Base-by-base conservation (phyloP, 2,888 invertebrate species). In the Ypsolopha sequella region DNA sequence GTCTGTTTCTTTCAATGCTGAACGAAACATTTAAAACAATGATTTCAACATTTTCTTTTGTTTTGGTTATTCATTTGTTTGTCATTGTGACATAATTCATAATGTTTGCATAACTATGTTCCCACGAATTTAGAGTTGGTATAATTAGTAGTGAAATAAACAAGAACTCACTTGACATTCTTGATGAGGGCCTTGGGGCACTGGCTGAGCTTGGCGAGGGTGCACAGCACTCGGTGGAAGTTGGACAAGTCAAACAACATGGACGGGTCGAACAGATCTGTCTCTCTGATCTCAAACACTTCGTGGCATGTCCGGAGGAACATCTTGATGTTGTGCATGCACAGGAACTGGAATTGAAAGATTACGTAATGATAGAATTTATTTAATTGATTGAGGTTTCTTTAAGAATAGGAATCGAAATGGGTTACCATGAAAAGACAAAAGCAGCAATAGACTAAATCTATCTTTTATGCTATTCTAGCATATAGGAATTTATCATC, bases 241-340 rank as follows among this genome's bases (percentile, higher is more conserved):
- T 98, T 96, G 51, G 95, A 94, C 60, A 98, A 88, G 76, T 98
- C 97, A 73, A 97, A 99, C 50, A 99, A 88, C 92, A 97, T 96
- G n/a, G 92, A 90, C 0, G 97, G 94, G 66, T 98, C 97, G 75
- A 99, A 99, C 36, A 99, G 88, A 76, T 98, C 97, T 8, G 89
- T 88, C 61, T 95, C 94, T 41, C 91, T 89, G 54, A 99, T 82
- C 55, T 93, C 93, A 81, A 98, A 98, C 54, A 91, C 89, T 54
- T 90, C 91, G 64, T 92, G 92, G 72, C 98, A 98, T 24, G 95
- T 93, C 58, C 93, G 91, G 52, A 99, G 88, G 80, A 99, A 99
- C 60, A 95, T 90, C 69, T 95, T 92, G 63, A 99, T 99, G 80
- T 99, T 99, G 68, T 97, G 92, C 80, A 96, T 90, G 80, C 98